Conservation (phyloP, 1,140 invertebrate species). For the Bombus polaris region DNA sequence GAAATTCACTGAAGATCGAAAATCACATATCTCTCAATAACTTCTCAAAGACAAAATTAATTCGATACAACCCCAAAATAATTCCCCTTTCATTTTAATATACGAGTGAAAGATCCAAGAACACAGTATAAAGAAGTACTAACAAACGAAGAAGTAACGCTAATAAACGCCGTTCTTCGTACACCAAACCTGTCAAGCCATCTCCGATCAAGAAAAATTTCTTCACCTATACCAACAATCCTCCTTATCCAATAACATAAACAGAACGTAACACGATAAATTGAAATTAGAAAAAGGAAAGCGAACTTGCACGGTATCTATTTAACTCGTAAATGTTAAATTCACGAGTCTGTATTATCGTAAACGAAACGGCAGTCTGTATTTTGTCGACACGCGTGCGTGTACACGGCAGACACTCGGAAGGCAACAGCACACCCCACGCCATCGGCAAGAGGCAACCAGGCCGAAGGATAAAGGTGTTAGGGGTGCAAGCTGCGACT, state of each 20-base stretch:
- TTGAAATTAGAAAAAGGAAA: background rate
- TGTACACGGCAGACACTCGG: slow-evolving; percentile 25
- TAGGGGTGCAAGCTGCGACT: slow-evolving; percentile 75
- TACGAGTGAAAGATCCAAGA: too few species aligned
- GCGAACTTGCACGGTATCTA: background rate
- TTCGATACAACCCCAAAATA: too few species aligned
- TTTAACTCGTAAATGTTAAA: background rate
- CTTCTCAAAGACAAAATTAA: too few species aligned
- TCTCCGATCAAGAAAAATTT: slow-evolving; percentile 15
- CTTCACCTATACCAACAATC: background rate
- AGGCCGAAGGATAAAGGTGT: slow-evolving; percentile 65
- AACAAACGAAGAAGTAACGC: background rate
- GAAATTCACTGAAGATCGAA: too few species aligned
- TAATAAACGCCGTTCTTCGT: too few species aligned
- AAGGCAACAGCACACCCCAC: background rate
- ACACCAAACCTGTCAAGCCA: background rate
- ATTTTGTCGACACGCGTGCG: slow-evolving; percentile 20
- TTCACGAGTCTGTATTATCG: background rate
- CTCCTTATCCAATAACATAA: background rate
- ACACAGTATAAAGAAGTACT: too few species aligned
- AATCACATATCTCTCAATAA: too few species aligned
- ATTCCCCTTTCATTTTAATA: too few species aligned
- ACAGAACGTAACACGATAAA: background rate
- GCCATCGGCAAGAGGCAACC: slow-evolving; percentile 31
- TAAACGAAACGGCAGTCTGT: slow-evolving; percentile 6